Conservation (phyloP, 2,888 invertebrate genomes). For the Campoplex capitator region DNA sequence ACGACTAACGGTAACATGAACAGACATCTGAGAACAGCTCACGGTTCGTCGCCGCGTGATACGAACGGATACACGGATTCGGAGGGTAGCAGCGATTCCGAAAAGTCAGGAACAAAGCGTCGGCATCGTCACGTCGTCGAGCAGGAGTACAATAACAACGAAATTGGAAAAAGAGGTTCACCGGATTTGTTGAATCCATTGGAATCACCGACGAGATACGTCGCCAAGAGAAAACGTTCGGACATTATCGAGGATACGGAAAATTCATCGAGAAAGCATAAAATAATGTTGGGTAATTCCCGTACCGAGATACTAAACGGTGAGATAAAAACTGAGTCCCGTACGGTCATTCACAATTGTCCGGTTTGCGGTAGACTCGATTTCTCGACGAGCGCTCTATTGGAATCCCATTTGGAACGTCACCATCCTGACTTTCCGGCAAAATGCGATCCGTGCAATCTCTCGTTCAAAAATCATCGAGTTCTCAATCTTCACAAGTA, state of each 20-base stretch:
- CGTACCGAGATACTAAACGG: constrained; percentile 79
- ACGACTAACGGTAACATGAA: constrained; percentile 95
- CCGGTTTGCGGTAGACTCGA: constrained; percentile 88
- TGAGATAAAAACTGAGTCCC: constrained; percentile 18
- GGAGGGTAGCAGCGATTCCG: constrained; percentile 80
- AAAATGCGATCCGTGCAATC: constrained; percentile 90
- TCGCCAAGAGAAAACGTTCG: constrained; percentile 75
- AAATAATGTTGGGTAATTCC: constrained; percentile 77
- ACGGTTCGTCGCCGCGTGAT: constrained; percentile 75
- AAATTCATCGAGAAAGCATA: constrained; percentile 74
- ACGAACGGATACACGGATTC: constrained; percentile 78
- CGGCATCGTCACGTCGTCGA: constrained; percentile 48
- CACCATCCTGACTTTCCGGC: constrained; percentile 89
- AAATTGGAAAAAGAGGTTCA: constrained; percentile 84
- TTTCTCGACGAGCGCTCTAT: constrained; percentile 86
- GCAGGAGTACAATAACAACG: constrained; percentile 87
- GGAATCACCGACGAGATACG: constrained; percentile 55
- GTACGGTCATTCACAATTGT: constrained; percentile 83
- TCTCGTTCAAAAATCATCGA: constrained; percentile 90
- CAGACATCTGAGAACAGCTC: constrained; percentile 90
- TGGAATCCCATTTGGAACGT: constrained; percentile 89
- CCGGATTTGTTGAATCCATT: constrained; percentile 70
- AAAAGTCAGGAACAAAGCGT: constrained; percentile 71
- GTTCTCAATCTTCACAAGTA: constrained; percentile 90
- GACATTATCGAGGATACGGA: constrained; percentile 72